Evolutionary conservation across 2,797 vertebrate genomes (phyloP), one percentile per base, ranked within the genome.

Genomic region (Sebastes nivosus): DNA sequence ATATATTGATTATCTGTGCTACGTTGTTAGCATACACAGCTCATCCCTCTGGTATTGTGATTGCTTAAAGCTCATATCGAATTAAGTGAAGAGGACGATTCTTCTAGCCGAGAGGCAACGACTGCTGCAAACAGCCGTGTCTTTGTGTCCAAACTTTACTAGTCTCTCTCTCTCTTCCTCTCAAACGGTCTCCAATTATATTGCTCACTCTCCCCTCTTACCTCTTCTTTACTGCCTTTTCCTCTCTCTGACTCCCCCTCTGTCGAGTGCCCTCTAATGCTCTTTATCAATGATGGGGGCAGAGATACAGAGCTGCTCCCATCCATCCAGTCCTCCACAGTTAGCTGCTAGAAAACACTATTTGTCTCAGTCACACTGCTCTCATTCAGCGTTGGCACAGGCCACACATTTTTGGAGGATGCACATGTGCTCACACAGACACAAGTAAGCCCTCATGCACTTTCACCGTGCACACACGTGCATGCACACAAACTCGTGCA

Each of bases 271-370:
- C 30, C 72, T 67, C 50, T 55, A 30, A n/a, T 46, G 58, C 64
- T 85, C 72, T 88, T 78, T 69, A 64, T 81, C 86, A 81, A 13
- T 36, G 65, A 79, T 52, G 66, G 34, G 16, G 52, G 36, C 76
- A 79, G 54, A 74, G 75, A 64, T 18, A 36, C 34, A 38, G 60
- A 60, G 70, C 58, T 65, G 29, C 60, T 58, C 24, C 24, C 55
- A 32, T 83, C 38, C 61, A 65, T 77, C 72, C 59, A 18, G 16
- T 76, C 69, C 72, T 61, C 55, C 54, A 60, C 25, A 68, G 57
- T 76, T 46, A 42, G 77, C 52, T 64, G 54, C 57, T 54, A 18
- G 16, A 79, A 78, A 69, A 42, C 42, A 66, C 13, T 8, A 6
- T 67, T 77, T 71, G 11, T 69, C 72, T 80, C 72, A 70, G 54